phyloP scores from a whole-genome alignment of 2,888 invertebrate species.

The Drosophila dives region DNA sequence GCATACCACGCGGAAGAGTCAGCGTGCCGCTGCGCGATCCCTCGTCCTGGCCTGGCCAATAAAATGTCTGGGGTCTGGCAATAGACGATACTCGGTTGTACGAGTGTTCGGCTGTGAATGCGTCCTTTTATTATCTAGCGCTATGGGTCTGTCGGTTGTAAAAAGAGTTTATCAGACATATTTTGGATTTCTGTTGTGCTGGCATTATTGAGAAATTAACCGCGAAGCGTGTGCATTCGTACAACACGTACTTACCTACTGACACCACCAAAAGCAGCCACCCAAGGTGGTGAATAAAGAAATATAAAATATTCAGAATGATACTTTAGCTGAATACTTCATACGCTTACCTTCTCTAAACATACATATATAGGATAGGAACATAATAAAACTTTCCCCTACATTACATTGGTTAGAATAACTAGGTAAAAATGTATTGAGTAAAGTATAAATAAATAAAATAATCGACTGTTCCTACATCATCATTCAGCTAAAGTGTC shows the following conservation, averaged over 20 bases:
- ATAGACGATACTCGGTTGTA: not conserved
- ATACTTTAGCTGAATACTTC: not conserved
- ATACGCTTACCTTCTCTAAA: not conserved
- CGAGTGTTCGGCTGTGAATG: not conserved
- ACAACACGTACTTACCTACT: slow-evolving; percentile 43
- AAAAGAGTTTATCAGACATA: slow-evolving; percentile 71
- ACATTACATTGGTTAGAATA: not conserved
- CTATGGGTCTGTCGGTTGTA: slow-evolving; percentile 10
- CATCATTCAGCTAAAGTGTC: too few relatives aligned
- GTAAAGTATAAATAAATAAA: too few relatives aligned
- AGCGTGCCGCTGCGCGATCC: slow-evolving; percentile 10
- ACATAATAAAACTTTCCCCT: not conserved
- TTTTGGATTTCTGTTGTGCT: slow-evolving; percentile 51
- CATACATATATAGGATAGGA: not conserved
- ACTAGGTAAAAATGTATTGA: not conserved
- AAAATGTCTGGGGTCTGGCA: slow-evolving; percentile 58
- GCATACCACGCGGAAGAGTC: slow-evolving; percentile 35
- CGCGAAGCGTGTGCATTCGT: slow-evolving; percentile 56
- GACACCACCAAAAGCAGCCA: slow-evolving; percentile 11
- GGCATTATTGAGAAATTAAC: slow-evolving; percentile 76
- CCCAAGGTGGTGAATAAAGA: slow-evolving; percentile 7
- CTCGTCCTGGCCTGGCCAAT: slow-evolving; percentile 50
- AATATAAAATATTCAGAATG: not conserved
- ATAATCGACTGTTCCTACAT: too few relatives aligned
- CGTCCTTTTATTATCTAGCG: slow-evolving; percentile 24